Percentiles rank a stretch among this genome's conserved stretches.
Evolutionary conservation across 2,797 vertebrate species (phyloP).

Genomic region (Mus spretus): DNA sequence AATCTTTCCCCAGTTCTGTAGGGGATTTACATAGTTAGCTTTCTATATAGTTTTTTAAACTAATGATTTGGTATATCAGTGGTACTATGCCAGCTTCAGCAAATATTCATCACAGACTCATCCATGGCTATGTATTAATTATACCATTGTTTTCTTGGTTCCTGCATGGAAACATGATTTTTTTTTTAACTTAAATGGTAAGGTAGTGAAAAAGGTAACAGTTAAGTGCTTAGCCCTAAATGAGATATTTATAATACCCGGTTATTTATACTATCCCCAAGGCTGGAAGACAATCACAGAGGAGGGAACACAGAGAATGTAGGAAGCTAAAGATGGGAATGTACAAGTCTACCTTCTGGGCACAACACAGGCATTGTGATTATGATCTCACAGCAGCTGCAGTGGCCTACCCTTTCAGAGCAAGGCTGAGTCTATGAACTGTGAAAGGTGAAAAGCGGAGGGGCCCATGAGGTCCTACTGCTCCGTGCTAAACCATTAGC

Average conservation of each 20-base stretch:
- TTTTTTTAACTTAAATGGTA: background rate
- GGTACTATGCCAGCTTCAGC: background rate
- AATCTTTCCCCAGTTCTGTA: conserved; percentile 18
- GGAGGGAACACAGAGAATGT: background rate
- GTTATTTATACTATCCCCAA: background rate
- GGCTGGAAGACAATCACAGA: background rate
- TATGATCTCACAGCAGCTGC: background rate
- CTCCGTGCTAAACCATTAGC: background rate
- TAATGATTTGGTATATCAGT: background rate
- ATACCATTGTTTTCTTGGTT: background rate
- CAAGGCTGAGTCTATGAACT: background rate
- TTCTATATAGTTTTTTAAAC: conserved; percentile 10
- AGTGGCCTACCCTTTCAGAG: background rate
- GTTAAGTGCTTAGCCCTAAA: background rate
- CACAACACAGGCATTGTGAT: too few relatives aligned
- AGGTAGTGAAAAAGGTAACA: background rate
- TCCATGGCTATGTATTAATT: background rate
- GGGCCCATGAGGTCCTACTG: too few relatives aligned
- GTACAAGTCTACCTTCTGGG: background rate
- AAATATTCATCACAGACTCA: background rate
- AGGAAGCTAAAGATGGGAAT: background rate
- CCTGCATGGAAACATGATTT: background rate
- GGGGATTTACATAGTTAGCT: background rate
- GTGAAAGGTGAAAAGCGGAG: background rate
- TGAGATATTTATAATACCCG: fast-evolving